Evolutionary conservation across 2,113 vertebrate genomes (phyloP), one percentile per base, ranked within the genome.

Genomic region (Vulpes lagopus): DNA sequence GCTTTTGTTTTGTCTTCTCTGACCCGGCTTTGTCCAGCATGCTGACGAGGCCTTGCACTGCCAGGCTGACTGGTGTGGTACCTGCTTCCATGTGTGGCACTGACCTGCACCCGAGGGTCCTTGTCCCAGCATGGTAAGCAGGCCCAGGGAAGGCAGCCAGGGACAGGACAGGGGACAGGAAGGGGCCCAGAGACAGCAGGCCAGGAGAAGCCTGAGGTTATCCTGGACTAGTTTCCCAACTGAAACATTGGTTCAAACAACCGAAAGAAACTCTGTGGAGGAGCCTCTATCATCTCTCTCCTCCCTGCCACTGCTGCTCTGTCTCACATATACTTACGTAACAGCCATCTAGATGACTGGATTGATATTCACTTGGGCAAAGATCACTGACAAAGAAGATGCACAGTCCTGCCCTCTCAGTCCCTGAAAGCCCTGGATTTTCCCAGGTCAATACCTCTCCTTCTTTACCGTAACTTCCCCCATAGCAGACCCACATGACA

Each of bases 51-150:
- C 32, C 35, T n/a, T 11, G 5, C 30, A 2, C 30, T 32, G 35
- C 35, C 3, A 20, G 74, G n/a, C 65, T 8, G 49, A 32, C 43
- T 0, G 53, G 5, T 55, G 81, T 8, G 0, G 0, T 0, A 0
- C 62, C 80, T 32, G 69, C 59, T 83, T 91, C 82, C 43, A 9
- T 5, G 43, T 32, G 3, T 23, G 30, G 57, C 49, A 43, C 43
- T 25, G 94, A 84, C 16, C 22, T 59, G 80, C 3, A 8, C 59
- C 27, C 0, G 0, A 8, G 79, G n/a, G 55, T 57, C 32, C 43
- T 43, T 43, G 6, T 43, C 22, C 27, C 65, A 38, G 38, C 62
- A 17, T 0, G 0, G 15, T 35, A 22, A 11, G 16, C 55, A 14
- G 0, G 7, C 30, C 27, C 73, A 30, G 30, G 49, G 51, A 62